Evolutionary conservation across 1,140 invertebrate species (phyloP).

Genomic region (Aphelenchoides avenae): DNA sequence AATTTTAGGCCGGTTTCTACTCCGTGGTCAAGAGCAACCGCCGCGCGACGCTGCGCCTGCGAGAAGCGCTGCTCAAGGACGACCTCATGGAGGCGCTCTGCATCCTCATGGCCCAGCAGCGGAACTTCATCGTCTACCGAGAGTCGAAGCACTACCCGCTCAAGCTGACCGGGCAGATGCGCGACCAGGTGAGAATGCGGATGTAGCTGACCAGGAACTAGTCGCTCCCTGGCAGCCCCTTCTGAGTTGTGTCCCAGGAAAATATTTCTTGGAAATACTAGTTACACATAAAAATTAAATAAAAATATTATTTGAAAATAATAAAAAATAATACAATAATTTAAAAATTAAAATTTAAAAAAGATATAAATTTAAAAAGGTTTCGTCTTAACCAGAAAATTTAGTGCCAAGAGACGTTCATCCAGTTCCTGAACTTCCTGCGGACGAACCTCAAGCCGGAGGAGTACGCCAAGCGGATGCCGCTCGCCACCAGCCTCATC

Average conservation of each 20-base stretch:
- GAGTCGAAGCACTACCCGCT: conserved; percentile 81
- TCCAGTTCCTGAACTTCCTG: conserved; percentile 94
- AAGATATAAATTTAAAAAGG: not conserved
- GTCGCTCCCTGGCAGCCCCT: too few species aligned
- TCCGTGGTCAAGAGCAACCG: conserved; percentile 94
- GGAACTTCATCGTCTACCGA: conserved; percentile 82
- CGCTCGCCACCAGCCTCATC: conserved; percentile 79
- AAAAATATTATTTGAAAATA: too few species aligned
- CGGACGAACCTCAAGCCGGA: conserved; percentile 85
- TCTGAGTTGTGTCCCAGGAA: too few species aligned
- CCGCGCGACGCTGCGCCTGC: conserved; percentile 87
- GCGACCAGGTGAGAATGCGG: conserved; percentile 64
- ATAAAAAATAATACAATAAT: too few species aligned
- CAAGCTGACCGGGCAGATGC: conserved; percentile 69
- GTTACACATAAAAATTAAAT: too few species aligned
- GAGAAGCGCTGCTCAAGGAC: conserved; percentile 85
- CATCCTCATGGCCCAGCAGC: conserved; percentile 90
- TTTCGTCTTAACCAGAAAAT: too few species aligned
- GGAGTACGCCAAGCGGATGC: conserved; percentile 83
- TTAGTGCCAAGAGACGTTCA: conserved; percentile 95
- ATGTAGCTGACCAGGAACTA: conserved; percentile 13
- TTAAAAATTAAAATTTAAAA: conserved; percentile 20
- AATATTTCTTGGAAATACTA: too few species aligned
- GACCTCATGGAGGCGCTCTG: conserved; percentile 86
- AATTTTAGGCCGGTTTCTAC: conserved; percentile 85